Evolutionary conservation across 2,113 vertebrate species (phyloP), one percentile per base, ranked within the genome.

Genomic region (Pteruthius melanotis): DNA sequence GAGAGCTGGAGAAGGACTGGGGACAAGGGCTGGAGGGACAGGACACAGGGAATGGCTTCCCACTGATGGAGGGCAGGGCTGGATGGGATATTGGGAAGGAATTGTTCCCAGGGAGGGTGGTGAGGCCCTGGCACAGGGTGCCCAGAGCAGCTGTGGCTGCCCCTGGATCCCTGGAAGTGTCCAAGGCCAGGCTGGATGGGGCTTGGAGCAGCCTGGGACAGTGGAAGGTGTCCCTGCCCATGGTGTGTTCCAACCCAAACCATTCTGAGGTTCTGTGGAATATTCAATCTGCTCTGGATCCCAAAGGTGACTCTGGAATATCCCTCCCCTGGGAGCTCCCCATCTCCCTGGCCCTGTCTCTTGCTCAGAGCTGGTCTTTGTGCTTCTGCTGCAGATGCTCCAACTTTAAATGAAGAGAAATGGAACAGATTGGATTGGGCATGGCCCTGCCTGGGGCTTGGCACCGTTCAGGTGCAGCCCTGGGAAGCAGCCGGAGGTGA

Each of bases 41-140:
- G 69, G 35, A 57, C 24, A 26, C 5, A 5, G 37, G 50, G 44
- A 75, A 49, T 35, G 57, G 54, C 31, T 72, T 13, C 39, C 3
- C 7, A 50, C 1, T 59, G 37, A 10, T 30, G 59, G 23, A 31
- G 10, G 31, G 9, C 21, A 44, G 57, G 21, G 21, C 0, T 18
- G 1, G 49, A 12, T 75, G 61, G 42, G 63, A 69, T 44, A 15
- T 7, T 53, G 28, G 40, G 65, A 1, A 30, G 65, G n/a, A 63
- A 54, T n/a, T 60, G 1, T 1, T 45, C 7, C 4, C 39, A 69
- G 33, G 0, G n/a, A 69, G 28, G 19, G 5, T 23, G 54, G 5
- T 0, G 0, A 24, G 15, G 6, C n/a, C 69, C 60, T 76, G 53
- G 63, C 39, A 33, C 33, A 77, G 72, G 50, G 5, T 70, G 15